Evolutionary conservation across 1,140 invertebrate genomes (phyloP).

Genomic region (Drosophila seguyi): DNA sequence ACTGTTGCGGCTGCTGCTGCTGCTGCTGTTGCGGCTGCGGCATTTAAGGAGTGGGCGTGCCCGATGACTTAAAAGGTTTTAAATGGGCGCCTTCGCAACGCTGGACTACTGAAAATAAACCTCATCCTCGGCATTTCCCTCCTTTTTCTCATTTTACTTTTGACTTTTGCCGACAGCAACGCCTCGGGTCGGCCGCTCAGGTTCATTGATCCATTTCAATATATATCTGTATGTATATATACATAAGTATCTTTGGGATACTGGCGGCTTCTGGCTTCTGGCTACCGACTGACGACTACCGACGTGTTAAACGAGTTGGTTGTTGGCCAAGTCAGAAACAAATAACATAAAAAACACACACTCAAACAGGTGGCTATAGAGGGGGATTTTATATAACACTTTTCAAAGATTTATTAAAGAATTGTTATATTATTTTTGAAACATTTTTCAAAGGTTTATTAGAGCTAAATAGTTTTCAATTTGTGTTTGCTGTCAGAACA

Average conservation of each 20-base stretch:
- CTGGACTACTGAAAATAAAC: constrained; percentile 35
- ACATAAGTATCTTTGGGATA: constrained; percentile 17
- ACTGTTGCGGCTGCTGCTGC: constrained; percentile 1
- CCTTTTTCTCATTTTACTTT: constrained; percentile 38
- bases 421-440: no score
- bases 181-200: constrained; percentile 63
- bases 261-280: constrained; percentile 6
- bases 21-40: constrained; percentile 25
- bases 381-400: neutral
- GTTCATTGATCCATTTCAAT: constrained; percentile 76
- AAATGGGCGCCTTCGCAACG: constrained; percentile 64
- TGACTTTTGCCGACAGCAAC: constrained; percentile 75
- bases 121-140: constrained; percentile 29
- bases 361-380: neutral
- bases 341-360: neutral
- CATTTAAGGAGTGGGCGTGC: constrained; percentile 77
- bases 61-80: constrained; percentile 84
- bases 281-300: constrained; percentile 1
- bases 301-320: constrained; percentile 66
- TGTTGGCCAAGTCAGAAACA: neutral
- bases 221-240: neutral
- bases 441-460: neutral
- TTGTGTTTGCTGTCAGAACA: neutral
- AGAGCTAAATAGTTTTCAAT: neutral
- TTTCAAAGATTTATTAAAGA: neutral